Base-by-base conservation (phyloP, 2,113 vertebrate species). In the Cephalopterus ornatus region DNA sequence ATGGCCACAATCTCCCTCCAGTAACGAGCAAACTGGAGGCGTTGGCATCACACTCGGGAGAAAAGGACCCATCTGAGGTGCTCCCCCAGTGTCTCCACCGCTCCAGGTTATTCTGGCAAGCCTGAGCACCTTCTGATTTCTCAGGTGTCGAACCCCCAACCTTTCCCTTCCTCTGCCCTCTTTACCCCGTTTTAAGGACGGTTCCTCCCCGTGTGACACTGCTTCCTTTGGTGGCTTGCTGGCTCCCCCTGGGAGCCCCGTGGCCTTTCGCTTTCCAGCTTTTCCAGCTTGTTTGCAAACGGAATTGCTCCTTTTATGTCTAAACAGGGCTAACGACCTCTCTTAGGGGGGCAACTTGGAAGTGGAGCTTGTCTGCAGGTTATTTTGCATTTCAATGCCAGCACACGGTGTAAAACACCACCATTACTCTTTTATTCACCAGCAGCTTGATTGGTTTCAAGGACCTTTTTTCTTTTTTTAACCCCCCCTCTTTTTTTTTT, bases 201-300 rank as follows among this genome's bases (percentile, higher is more conserved):
- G 28, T 35, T 15, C 7, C 23, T 11, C 21, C 27, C 18, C 56
- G 6, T 4, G 6, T 0, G 27, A 14, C 6, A 3, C 22, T 52
- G 7, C 17, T 74, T 58, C 17, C 49, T 24, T 20, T 1, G 46
- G 3, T 0, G 67, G 30, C 24, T 70, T 1, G 46, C 2, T 0
- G 67, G 33, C 27, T 66, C 72, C 35, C 66, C n/a, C 7, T 55
- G 9, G 5, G 32, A 53, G 32, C 58, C 63, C 33, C 68, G 78
- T 10, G 61, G 6, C 39, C 21, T 58, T 92, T 52, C n/a, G 18
- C 61, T 66, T 86, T 41, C 76, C 21, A 14, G 6, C 47, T 75
- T 82, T n/a, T 33, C 70, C 2, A 20, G 55, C 65, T 58, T 73
- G 62, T 82, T 93, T 47, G 33, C 71, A 62, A 79, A 77, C 27